Evolutionary conservation across 2,888 invertebrate species (phyloP), one percentile per base, ranked within the genome.

Genomic region (Spilarctia lutea): DNA sequence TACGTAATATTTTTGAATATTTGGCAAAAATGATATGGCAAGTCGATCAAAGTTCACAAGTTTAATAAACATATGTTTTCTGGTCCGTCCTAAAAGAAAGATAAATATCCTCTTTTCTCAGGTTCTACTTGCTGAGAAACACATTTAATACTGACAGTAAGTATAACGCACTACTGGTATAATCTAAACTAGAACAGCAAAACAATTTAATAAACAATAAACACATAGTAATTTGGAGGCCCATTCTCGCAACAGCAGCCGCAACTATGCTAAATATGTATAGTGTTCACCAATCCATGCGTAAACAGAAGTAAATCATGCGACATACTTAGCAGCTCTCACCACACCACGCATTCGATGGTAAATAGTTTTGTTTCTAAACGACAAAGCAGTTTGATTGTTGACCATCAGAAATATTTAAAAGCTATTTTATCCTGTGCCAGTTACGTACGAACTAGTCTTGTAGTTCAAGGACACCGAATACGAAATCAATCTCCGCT

Each of bases 231-330:
- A 35, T n/a, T 30, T 33, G 42, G 18, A 67, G 42, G 35, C 42
- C 60, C 63, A 68, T 35, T 69, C n/a, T 39, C 70, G 63, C 63
- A 33, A 71, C 71, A 7, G 45, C 42, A 65, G 20, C 20, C 24
- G 30, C 27, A 18, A 30, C 63, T 48, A 39, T 48, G 68, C 72
- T 48, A 65, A 72, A 65, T 27, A 65, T 52, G 63, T 69, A 7
- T 48, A 56, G 52, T 52, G 73, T 24, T 63, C 60, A 73, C 33
- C 65, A 71, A 73, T 56, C 74, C 73, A 71, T 69, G 73, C 77
- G 65, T 66, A 74, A 72, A 80, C 79, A 77, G 56, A 73, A 72
- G 24, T 77, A 65, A 77, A 78, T 75, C 79, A 81, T 82, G 79
- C 71, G 35, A 76, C 74, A 74, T 69, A 68, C 71, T 45, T 76